Conservation (phyloP, 2,888 invertebrate species). For the Pardosa pseudoannulata region DNA sequence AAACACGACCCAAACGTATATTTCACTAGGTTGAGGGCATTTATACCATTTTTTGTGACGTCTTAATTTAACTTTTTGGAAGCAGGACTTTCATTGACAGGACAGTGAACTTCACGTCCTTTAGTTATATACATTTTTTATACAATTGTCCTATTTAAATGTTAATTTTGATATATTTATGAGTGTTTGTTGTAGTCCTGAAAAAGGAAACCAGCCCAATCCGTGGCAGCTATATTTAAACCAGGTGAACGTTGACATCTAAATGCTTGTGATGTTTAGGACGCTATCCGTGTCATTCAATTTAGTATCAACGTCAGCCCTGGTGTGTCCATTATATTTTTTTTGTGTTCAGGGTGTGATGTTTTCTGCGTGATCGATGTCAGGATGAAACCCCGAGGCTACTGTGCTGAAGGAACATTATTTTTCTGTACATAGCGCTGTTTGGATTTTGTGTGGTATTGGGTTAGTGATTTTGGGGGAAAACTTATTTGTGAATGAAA, state of each 20-base stretch:
- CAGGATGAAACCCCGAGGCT: too few species aligned
- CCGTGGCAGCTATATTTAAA: conserved; percentile 57
- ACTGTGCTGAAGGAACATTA: neutral
- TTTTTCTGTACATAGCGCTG: neutral
- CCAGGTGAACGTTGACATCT: neutral
- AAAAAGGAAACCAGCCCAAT: conserved; percentile 30
- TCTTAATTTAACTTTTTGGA: neutral
- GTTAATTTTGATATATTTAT: conserved; percentile 22
- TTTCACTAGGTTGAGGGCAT: conserved; percentile 6
- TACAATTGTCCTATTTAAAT: conserved; percentile 40
- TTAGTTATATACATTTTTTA: conserved; percentile 5
- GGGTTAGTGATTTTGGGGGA: neutral
- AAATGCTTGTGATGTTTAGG: neutral
- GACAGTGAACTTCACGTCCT: neutral
- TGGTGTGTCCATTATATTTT: too few species aligned
- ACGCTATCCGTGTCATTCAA: too few species aligned
- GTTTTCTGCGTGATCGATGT: too few species aligned
- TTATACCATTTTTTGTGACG: neutral
- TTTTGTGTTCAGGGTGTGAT: too few species aligned
- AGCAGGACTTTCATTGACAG: conserved; percentile 26
- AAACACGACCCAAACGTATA: neutral
- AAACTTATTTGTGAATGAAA: neutral
- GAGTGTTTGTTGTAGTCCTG: conserved; percentile 20
- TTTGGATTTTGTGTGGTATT: neutral
- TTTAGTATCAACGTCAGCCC: too few species aligned